Evolutionary conservation across 2,888 invertebrate species (phyloP), one percentile per base, ranked within the genome.

Genomic region (Tinea trinotella): DNA sequence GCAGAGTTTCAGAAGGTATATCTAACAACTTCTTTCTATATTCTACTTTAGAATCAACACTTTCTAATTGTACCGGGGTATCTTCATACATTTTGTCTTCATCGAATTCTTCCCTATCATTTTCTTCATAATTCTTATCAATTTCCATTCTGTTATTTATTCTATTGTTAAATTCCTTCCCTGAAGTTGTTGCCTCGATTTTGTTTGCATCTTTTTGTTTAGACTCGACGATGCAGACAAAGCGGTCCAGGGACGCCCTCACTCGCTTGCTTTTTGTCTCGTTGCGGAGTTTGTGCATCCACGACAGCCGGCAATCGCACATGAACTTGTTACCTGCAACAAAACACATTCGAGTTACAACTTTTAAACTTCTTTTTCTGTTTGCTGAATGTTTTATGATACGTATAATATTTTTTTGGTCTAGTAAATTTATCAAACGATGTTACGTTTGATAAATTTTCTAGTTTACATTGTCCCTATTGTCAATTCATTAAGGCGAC

Each of bases 251-350:
- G 5, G 90, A 87, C 54, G 88, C 87, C 62, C 88, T 89, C 49
- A 93, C 84, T 59, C 90, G 88, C 61, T 88, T 87, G 74, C 92
- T 93, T 70, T 89, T 88, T 36, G 94, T 94, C 66, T 92, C 92
- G 73, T 92, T 91, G 55, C 89, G 88, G 53, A 95, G 82, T 60
- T 88, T 89, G 74, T 92, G 91, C 62, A 94, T 87, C 95, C 95
- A 95, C 53, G 90, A 88, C 54, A 95, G 86, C 15, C 93, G 92
- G 70, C 94, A 94, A 79, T 94, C 93, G 74, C 95, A 95, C 60
- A 89, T 88, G 69, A 95, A 88, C 65, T 89, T 90, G 82, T 95
- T 95, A 66, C 92, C 95, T 95, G 46, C 2, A 46, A 19, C 17
- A 46, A 19, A 18, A 46, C n/a, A n/a, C n/a, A n/a, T n/a, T n/a